These are phyloP conservation scores for Hydrotaea diabolus DNA, from an alignment of 2,888 invertebrate genomes.

Conservation along the genomic window DNA sequence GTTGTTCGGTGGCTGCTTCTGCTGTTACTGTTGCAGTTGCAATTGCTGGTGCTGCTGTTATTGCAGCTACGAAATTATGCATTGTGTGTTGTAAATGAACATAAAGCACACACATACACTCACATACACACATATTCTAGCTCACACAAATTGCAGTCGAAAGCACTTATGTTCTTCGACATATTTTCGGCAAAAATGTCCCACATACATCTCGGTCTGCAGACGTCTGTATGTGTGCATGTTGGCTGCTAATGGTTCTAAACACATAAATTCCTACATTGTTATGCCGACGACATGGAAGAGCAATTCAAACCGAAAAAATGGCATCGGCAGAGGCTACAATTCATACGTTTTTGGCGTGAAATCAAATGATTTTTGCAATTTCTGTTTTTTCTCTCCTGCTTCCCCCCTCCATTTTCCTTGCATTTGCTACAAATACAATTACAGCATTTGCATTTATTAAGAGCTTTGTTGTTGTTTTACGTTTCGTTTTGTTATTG, in stretches of 20 bases:
- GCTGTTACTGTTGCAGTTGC: neutral
- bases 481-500: too few species aligned
- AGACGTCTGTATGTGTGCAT: neutral
- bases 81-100: conserved; percentile 53
- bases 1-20: conserved; percentile 48
- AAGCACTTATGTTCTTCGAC: conserved; percentile 8
- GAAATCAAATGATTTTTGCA: conserved; percentile 17
- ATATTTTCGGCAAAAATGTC: conserved; percentile 9
- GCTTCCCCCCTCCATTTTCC: neutral
- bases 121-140: too few species aligned
- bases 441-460: conserved; percentile 16
- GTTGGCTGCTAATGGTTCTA: conserved; percentile 28
- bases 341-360: conserved; percentile 23
- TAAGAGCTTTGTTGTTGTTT: neutral
- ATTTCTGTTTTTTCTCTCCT: neutral
- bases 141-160: conserved; percentile 2
- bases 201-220: neutral
- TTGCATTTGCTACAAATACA: conserved; percentile 5
- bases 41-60: neutral
- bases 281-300: conserved; percentile 39
- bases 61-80: conserved; percentile 39
- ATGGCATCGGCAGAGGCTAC: neutral
- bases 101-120: conserved; percentile 8
- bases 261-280: conserved; percentile 42
- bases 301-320: conserved; percentile 24